These are phyloP conservation scores for Helogale parvula DNA, from an alignment of 2,113 vertebrate genomes.

Conservation along the genomic window DNA sequence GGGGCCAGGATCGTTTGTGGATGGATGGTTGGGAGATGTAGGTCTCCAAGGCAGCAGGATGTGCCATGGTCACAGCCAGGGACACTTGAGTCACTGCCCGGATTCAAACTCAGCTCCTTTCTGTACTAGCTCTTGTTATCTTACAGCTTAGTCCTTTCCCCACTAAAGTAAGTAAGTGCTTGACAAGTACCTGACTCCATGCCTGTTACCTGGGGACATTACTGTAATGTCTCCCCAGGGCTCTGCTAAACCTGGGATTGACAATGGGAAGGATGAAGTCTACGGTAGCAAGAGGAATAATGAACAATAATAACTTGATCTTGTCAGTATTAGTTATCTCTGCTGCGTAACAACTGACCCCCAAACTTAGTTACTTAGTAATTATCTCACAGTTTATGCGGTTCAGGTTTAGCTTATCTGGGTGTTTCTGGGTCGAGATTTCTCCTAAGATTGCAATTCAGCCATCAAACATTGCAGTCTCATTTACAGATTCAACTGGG, in stretches of 20 bases:
- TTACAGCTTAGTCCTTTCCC: too few relatives aligned
- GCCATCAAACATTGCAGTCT: too few relatives aligned
- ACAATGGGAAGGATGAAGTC: not conserved
- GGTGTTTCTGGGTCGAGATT: not conserved
- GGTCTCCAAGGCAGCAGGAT: too few relatives aligned
- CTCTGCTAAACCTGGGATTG: not conserved
- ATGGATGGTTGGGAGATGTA: not conserved
- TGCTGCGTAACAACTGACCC: not conserved
- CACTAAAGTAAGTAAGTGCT: not conserved
- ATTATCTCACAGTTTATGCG: not conserved
- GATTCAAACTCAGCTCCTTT: not conserved
- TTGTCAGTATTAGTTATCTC: not conserved
- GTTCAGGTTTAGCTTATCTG: not conserved
- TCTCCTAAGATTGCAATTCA: not conserved
- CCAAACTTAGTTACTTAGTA: not conserved
- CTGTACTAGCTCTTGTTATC: not conserved
- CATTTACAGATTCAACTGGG: not conserved
- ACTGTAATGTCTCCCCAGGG: not conserved
- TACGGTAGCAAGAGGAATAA: not conserved
- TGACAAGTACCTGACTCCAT: not conserved
- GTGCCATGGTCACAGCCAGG: not conserved
- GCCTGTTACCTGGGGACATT: not conserved
- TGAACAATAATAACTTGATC: not conserved
- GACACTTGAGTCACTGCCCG: not conserved
- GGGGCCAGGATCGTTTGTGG: rapidly evolving